Percentiles rank a stretch among this genome's conserved stretches.
These are phyloP conservation scores for Alosa alosa DNA, from an alignment of 2,113 vertebrate genomes.

Conservation along the genomic window DNA sequence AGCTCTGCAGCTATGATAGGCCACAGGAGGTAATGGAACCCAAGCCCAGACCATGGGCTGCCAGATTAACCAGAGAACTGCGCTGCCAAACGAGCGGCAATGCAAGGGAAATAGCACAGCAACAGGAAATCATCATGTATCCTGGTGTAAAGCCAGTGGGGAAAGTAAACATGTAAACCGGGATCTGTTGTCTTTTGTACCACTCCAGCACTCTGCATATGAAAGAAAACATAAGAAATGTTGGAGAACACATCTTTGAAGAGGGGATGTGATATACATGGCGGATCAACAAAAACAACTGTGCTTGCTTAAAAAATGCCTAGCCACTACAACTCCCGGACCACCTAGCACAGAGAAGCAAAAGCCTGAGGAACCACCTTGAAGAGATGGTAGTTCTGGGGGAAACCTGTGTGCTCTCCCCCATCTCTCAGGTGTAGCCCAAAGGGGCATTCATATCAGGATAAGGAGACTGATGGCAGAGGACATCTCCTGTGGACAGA, in stretches of 20 bases:
- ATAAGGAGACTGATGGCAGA: not conserved
- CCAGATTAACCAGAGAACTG: not conserved
- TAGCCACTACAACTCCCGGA: too few species aligned
- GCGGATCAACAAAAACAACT: too few species aligned
- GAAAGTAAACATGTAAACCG: conserved; percentile 36
- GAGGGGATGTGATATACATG: too few species aligned
- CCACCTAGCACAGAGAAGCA: not conserved
- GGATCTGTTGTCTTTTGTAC: not conserved
- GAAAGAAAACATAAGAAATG: not conserved
- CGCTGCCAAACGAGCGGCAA: not conserved
- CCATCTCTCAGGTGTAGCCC: not conserved
- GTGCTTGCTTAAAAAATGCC: too few species aligned
- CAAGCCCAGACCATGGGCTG: not conserved
- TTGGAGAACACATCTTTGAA: not conserved
- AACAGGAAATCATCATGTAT: conserved; percentile 45
- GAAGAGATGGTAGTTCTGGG: too few species aligned
- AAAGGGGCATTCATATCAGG: not conserved
- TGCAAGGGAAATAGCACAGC: not conserved
- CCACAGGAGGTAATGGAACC: not conserved
- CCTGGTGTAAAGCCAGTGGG: conserved; percentile 51
- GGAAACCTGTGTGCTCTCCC: not conserved
- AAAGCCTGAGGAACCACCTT: not conserved
- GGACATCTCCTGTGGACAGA: not conserved
- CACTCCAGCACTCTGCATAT: too few species aligned
- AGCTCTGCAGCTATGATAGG: not conserved